Evolutionary conservation across 2,797 vertebrate species (phyloP).

Genomic region (Myotis pilosus): DNA sequence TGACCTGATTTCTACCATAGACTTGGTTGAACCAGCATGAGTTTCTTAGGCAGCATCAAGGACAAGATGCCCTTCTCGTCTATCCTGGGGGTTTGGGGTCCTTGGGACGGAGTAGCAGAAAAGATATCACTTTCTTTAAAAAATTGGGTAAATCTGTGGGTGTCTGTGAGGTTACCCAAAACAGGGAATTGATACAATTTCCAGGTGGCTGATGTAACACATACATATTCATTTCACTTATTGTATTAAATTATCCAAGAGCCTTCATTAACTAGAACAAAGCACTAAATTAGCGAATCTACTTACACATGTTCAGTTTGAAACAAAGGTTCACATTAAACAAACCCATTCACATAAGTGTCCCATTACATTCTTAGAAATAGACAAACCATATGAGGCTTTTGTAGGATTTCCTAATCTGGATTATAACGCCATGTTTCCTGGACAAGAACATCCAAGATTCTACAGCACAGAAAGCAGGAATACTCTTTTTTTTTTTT

Average conservation of each 20-base stretch:
- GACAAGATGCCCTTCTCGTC: neutral
- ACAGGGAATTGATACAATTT: neutral
- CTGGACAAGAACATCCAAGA: neutral
- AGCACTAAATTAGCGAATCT: neutral
- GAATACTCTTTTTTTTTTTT: neutral
- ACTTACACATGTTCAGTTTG: neutral
- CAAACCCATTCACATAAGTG: neutral
- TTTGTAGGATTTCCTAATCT: neutral
- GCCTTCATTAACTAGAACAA: neutral
- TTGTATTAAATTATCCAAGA: neutral
- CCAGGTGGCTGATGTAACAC: neutral
- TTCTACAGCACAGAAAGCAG: neutral
- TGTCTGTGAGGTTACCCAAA: neutral
- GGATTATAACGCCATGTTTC: neutral
- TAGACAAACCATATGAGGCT: neutral
- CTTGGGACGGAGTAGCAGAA: neutral
- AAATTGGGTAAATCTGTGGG: neutral
- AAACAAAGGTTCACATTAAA: neutral
- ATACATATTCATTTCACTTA: neutral
- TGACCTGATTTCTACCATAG: constrained; percentile 30
- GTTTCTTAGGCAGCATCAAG: neutral
- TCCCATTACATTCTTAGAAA: neutral
- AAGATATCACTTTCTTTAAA: neutral
- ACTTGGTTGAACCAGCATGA: neutral
- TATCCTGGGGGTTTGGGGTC: neutral